Evolutionary conservation across 64 coral and sea anemone species (phyloP).

Genomic region (Catalaphyllia jardinei): DNA sequence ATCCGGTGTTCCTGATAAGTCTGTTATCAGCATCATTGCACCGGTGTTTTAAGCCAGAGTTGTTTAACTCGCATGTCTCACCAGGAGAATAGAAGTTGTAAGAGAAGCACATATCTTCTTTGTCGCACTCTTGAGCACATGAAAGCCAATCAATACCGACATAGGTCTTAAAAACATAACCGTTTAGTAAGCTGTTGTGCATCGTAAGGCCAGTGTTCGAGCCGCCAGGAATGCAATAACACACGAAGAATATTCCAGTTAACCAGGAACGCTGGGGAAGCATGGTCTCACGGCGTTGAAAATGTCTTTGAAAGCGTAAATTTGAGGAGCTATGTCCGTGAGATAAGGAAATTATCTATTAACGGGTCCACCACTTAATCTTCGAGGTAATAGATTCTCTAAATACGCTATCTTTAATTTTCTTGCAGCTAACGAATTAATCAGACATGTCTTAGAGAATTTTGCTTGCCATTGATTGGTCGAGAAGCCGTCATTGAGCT

Average conservation of each 20-base stretch:
- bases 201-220: neutral
- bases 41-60: neutral
- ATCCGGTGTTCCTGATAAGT: neutral
- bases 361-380: too few relatives aligned
- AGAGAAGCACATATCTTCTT: neutral
- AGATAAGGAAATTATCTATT: neutral
- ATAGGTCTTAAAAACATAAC: neutral
- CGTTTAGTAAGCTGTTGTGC: neutral
- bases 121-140: conserved; percentile 16
- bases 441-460: neutral
- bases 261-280: neutral
- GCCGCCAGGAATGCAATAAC: neutral
- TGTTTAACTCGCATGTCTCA: conserved; percentile 1
- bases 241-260: neutral
- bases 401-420: too few relatives aligned
- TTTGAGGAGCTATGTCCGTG: neutral
- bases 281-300: neutral
- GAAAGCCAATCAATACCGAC: neutral
- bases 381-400: neutral
- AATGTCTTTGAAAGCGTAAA: neutral
- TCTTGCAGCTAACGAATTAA: too few relatives aligned
- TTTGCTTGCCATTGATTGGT: neutral
- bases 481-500: neutral
- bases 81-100: neutral
- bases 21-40: neutral